Evolutionary conservation across 2,888 invertebrate species (phyloP).

Genomic region (Xestia xanthographa): DNA sequence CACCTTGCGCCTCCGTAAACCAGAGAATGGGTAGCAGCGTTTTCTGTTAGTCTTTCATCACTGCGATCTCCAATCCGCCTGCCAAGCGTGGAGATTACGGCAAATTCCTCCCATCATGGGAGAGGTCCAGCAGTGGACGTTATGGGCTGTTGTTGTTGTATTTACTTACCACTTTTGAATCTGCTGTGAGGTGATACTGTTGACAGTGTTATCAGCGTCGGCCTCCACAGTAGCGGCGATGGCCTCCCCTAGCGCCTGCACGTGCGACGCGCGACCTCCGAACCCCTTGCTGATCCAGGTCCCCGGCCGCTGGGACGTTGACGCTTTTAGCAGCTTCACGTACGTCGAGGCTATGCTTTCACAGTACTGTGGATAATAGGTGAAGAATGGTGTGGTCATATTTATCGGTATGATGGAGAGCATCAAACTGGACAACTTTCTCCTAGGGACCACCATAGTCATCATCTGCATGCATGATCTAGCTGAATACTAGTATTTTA

Average conservation of each 20-base stretch:
- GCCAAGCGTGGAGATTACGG: too few species aligned
- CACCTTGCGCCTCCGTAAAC: too few species aligned
- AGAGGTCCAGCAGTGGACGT: too few species aligned
- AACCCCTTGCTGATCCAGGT: slow-evolving; percentile 87
- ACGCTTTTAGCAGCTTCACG: slow-evolving; percentile 92
- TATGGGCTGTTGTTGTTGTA: too few species aligned
- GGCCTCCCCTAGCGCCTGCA: slow-evolving; percentile 86
- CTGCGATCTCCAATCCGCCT: too few species aligned
- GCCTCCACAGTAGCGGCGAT: slow-evolving; percentile 80
- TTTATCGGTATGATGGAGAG: neutral
- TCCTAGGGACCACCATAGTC: neutral
- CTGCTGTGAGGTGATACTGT: slow-evolving; percentile 75
- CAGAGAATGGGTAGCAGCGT: too few species aligned
- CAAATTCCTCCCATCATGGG: too few species aligned
- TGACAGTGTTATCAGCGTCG: slow-evolving; percentile 78
- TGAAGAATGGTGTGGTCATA: neutral
- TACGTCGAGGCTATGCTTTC: slow-evolving; percentile 94
- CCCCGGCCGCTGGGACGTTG: slow-evolving; percentile 72
- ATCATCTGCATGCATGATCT: too few species aligned
- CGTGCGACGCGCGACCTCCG: slow-evolving; percentile 80
- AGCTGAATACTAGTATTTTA: too few species aligned
- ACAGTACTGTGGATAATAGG: slow-evolving; percentile 91
- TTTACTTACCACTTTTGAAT: slow-evolving; percentile 78
- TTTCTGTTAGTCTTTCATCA: too few species aligned
- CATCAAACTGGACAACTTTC: neutral